phyloP scores from a whole-genome alignment of 2,113 vertebrate species.

The Mastomys natalensis region DNA sequence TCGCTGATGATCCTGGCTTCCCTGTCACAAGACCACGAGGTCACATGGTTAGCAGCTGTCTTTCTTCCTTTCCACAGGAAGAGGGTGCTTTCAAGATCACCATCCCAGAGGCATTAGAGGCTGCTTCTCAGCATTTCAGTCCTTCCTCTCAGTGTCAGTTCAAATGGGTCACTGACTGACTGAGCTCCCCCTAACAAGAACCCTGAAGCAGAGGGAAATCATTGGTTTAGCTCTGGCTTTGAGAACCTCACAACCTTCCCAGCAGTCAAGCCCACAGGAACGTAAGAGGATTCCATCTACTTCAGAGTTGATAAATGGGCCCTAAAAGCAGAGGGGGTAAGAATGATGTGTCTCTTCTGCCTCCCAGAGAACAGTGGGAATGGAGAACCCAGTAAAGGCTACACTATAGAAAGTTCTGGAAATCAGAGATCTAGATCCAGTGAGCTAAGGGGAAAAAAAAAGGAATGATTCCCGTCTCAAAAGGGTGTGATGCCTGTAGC shows the following conservation, averaged over 20 bases:
- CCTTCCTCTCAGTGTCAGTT: not conserved
- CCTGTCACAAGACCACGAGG: not conserved
- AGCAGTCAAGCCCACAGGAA: not conserved
- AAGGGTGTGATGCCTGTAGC: not conserved
- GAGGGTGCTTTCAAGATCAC: not conserved
- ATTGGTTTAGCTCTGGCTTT: not conserved
- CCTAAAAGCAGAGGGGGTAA: not conserved
- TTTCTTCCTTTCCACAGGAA: conserved; percentile 16
- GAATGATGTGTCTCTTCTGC: not conserved
- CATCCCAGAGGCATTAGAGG: not conserved
- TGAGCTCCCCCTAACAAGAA: not conserved
- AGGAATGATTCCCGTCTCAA: not conserved
- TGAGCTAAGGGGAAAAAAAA: not conserved
- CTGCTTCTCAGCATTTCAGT: not conserved
- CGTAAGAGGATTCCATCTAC: not conserved
- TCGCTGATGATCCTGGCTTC: not conserved
- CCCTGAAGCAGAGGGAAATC: not conserved
- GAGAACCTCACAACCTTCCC: not conserved
- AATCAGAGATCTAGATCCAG: not conserved
- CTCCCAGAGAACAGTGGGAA: not conserved
- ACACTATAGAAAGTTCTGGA: not conserved
- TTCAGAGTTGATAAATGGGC: not conserved
- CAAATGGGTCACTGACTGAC: not conserved
- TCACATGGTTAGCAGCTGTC: not conserved
- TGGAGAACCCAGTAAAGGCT: not conserved